phyloP scores from a whole-genome alignment of 2,888 invertebrate genomes.

The Endotricha flammealis region DNA sequence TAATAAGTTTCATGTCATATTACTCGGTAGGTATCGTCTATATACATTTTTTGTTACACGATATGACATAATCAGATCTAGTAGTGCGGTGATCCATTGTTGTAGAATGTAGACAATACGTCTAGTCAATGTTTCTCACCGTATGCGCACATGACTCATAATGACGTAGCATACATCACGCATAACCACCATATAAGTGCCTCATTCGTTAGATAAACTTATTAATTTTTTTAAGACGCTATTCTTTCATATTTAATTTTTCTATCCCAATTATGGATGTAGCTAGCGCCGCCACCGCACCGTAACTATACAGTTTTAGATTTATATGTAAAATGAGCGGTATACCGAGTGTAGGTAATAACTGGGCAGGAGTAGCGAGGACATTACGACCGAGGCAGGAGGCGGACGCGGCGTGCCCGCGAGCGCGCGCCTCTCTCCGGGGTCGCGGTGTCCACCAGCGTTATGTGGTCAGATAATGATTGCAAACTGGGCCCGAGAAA shows the following conservation, averaged over 20 bases:
- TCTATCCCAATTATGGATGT: slow-evolving; percentile 11
- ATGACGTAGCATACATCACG: slow-evolving; percentile 52
- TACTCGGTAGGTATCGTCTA: slow-evolving; percentile 38
- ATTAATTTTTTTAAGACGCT: slow-evolving; percentile 28
- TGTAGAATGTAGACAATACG: slow-evolving; percentile 71
- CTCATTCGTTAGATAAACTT: slow-evolving; percentile 37
- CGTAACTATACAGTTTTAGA: too few species aligned
- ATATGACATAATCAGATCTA: slow-evolving; percentile 69
- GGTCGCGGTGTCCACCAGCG: slow-evolving; percentile 36
- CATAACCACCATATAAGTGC: slow-evolving; percentile 48
- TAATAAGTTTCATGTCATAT: slow-evolving; percentile 9
- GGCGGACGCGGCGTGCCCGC: too few species aligned
- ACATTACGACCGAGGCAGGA: slow-evolving; percentile 6
- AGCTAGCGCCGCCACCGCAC: slow-evolving; percentile 12
- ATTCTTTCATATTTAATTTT: slow-evolving; percentile 13
- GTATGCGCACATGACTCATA: slow-evolving; percentile 58
- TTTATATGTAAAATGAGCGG: too few species aligned
- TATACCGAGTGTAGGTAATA: too few species aligned
- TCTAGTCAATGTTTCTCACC: slow-evolving; percentile 64
- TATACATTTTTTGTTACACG: slow-evolving; percentile 47
- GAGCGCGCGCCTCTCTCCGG: slow-evolving; percentile 18
- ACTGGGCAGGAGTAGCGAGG: slow-evolving; percentile 8
- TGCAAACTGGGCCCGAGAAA: slow-evolving; percentile 67
- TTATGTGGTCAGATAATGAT: slow-evolving; percentile 52
- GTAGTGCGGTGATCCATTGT: slow-evolving; percentile 62